Percentiles rank a stretch among this genome's conserved stretches.
These are phyloP conservation scores for Antheraea yamamai DNA, from an alignment of 2,888 invertebrate genomes.

Conservation along the genomic window DNA sequence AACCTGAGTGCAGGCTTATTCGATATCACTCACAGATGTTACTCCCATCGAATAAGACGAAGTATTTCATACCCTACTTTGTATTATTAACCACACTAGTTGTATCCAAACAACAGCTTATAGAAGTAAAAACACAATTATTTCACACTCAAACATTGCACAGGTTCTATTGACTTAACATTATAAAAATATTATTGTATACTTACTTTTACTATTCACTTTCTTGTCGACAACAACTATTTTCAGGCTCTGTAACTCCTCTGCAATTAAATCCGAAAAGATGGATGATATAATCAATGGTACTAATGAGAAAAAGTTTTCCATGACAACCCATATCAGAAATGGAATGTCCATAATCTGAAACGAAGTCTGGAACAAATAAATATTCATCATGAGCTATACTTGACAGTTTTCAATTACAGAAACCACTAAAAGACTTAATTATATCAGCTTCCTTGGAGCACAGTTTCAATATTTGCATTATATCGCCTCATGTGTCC, in stretches of 20 bases:
- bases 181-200: not conserved
- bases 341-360: not conserved
- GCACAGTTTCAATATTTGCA: too few species aligned
- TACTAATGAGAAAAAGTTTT: not conserved
- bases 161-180: too few species aligned
- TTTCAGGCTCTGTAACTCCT: not conserved
- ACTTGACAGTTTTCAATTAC: too few species aligned
- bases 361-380: not conserved
- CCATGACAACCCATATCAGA: not conserved
- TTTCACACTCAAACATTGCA: too few species aligned
- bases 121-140: too few species aligned
- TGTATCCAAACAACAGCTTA: not conserved
- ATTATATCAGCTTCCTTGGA: too few species aligned
- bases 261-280: not conserved
- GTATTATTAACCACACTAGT: not conserved
- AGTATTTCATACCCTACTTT: not conserved
- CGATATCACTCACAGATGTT: not conserved
- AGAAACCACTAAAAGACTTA: too few species aligned
- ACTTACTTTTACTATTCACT: slow-evolving; percentile 3
- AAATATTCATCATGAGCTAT: too few species aligned
- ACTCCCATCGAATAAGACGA: not conserved
- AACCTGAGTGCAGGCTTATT: too few species aligned
- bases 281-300: not conserved
- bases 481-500: too few species aligned
- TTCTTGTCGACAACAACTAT: not conserved